Conservation (phyloP, 2,113 vertebrate species). For the Kobus ellipsiprymnus region DNA sequence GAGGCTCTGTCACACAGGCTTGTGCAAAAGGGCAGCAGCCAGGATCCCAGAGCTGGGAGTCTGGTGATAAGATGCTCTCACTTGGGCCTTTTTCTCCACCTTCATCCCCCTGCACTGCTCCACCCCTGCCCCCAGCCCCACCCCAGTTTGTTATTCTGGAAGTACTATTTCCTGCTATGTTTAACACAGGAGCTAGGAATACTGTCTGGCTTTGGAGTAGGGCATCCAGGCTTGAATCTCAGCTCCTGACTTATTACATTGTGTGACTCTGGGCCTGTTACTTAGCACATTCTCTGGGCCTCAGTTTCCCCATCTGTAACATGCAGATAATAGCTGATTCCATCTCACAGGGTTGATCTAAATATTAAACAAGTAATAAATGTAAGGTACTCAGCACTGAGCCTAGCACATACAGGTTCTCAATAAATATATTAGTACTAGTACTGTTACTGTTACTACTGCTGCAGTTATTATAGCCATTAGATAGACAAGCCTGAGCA, state of each 20-base stretch:
- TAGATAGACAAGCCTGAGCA: background rate
- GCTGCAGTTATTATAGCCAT: background rate
- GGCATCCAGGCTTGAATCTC: background rate
- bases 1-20: background rate
- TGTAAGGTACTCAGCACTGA: background rate
- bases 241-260: background rate
- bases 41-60: background rate
- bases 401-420: background rate
- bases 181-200: background rate
- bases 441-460: too few relatives aligned
- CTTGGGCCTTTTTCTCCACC: background rate
- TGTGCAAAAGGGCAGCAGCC: background rate
- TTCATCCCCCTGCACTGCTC: background rate
- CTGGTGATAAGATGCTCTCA: background rate
- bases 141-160: background rate
- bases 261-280: background rate
- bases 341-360: background rate
- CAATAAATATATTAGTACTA: background rate
- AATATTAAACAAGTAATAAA: background rate
- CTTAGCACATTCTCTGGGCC: background rate
- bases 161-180: background rate
- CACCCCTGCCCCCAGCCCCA: background rate
- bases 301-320: constrained; percentile 16
- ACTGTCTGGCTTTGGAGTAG: background rate
- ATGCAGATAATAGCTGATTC: background rate